Percentiles rank a stretch among this genome's conserved stretches.
phyloP scores from a whole-genome alignment of 2,888 invertebrate species.

The Heliconius ismenius region DNA sequence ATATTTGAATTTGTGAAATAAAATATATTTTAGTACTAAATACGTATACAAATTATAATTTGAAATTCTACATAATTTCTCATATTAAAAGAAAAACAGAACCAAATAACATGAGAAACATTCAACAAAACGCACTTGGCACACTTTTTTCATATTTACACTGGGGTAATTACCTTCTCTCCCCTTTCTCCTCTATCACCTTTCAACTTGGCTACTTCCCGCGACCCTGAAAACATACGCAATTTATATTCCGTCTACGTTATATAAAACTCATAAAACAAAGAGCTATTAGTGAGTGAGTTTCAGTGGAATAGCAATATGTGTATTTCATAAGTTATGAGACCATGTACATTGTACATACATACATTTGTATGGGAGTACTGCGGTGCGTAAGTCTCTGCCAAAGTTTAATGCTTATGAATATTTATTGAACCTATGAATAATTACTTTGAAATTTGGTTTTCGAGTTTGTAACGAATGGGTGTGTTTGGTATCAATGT shows the following conservation, averaged over 20 bases:
- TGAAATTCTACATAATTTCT: neutral
- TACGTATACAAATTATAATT: neutral
- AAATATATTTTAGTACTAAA: neutral
- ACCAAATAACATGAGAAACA: neutral
- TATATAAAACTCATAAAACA: conserved; percentile 56
- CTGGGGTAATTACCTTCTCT: conserved; percentile 70
- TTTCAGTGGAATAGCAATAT: conserved; percentile 37
- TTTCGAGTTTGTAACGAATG: conserved; percentile 33
- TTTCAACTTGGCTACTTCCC: conserved; percentile 53
- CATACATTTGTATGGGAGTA: neutral
- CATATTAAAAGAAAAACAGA: neutral
- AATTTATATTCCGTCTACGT: conserved; percentile 53
- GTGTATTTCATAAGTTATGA: conserved; percentile 41
- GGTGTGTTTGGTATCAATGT: conserved; percentile 18
- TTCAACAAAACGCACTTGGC: neutral
- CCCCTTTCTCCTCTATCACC: conserved; percentile 65
- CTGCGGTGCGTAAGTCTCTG: conserved; percentile 38
- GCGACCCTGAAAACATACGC: conserved; percentile 59
- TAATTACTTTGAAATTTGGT: conserved; percentile 38
- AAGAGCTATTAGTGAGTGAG: conserved; percentile 50
- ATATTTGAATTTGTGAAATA: too few species aligned
- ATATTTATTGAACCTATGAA: conserved; percentile 42
- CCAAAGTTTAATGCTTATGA: conserved; percentile 41
- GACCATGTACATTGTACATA: conserved; percentile 20
- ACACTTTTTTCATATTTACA: conserved; percentile 40